Evolutionary conservation across 2,888 invertebrate species (phyloP).

Genomic region (Pammene aurita): DNA sequence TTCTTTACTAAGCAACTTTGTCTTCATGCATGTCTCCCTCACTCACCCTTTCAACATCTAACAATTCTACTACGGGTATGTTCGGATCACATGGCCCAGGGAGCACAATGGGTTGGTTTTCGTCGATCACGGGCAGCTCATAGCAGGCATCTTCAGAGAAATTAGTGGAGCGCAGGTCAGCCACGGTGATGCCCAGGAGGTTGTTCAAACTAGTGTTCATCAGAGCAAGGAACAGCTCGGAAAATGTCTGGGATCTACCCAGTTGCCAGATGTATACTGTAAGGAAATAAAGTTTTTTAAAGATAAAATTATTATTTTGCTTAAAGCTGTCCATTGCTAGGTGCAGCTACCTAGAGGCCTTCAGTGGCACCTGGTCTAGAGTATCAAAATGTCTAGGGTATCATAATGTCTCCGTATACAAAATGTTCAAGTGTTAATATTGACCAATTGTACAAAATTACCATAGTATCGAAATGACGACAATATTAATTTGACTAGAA

Average conservation of each 20-base stretch:
- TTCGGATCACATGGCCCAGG: slow-evolving; percentile 64
- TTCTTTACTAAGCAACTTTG: too few relatives aligned
- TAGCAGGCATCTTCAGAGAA: slow-evolving; percentile 61
- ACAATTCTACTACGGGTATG: slow-evolving; percentile 58
- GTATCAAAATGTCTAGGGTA: too few relatives aligned
- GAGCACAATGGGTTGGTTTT: slow-evolving; percentile 60
- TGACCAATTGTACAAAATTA: too few relatives aligned
- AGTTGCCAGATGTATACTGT: slow-evolving; percentile 70
- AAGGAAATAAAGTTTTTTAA: slow-evolving; percentile 26
- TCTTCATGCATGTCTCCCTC: background rate
- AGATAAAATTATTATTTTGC: too few relatives aligned
- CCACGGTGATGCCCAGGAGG: slow-evolving; percentile 50
- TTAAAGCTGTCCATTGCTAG: too few relatives aligned
- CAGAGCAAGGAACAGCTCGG: slow-evolving; percentile 48
- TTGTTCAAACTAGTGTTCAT: slow-evolving; percentile 52
- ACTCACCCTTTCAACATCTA: slow-evolving; percentile 61
- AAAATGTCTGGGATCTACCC: slow-evolving; percentile 48
- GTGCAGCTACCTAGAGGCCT: too few relatives aligned
- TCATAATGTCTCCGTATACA: too few relatives aligned
- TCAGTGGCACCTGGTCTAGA: too few relatives aligned
- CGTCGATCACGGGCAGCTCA: slow-evolving; percentile 57
- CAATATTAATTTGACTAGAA: too few relatives aligned
- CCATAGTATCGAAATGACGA: too few relatives aligned
- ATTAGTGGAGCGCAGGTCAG: slow-evolving; percentile 50
- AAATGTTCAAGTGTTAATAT: too few relatives aligned